These are phyloP conservation scores for Pantala flavescens DNA, from an alignment of 1,140 invertebrate species.

Conservation along the genomic window DNA sequence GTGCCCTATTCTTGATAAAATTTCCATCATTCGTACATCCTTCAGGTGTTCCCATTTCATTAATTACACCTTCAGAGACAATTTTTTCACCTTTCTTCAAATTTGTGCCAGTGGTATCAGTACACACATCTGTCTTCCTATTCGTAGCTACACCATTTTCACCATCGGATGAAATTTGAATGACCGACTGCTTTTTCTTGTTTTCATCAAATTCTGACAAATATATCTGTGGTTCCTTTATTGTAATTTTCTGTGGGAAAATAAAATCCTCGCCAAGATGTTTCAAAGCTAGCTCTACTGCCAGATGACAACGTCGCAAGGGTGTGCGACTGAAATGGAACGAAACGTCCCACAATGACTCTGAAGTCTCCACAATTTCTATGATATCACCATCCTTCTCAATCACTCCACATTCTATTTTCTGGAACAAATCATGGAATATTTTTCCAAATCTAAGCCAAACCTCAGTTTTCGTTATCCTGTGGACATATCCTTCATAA, in stretches of 20 bases:
- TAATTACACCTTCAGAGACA: too few relatives aligned
- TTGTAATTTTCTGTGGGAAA: conserved; percentile 46
- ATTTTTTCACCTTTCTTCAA: not conserved
- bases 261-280: conserved; percentile 49
- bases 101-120: not conserved
- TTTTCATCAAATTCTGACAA: not conserved
- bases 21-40: not conserved
- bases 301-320: conserved; percentile 52
- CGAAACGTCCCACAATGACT: conserved; percentile 29
- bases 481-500: conserved; percentile 73
- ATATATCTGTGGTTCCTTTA: conserved; percentile 15
- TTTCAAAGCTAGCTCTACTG: conserved; percentile 43
- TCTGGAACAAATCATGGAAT: conserved; percentile 58
- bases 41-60: too few relatives aligned
- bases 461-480: conserved; percentile 52
- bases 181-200: not conserved
- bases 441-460: conserved; percentile 58
- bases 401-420: conserved; percentile 50
- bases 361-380: not conserved
- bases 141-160: not conserved
- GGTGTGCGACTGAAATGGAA: conserved; percentile 48
- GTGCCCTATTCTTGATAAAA: not conserved
- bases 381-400: not conserved
- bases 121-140: not conserved
- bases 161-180: not conserved